Evolutionary conservation across 2,113 vertebrate species (phyloP).

Genomic region (Turdus rufiventris): DNA sequence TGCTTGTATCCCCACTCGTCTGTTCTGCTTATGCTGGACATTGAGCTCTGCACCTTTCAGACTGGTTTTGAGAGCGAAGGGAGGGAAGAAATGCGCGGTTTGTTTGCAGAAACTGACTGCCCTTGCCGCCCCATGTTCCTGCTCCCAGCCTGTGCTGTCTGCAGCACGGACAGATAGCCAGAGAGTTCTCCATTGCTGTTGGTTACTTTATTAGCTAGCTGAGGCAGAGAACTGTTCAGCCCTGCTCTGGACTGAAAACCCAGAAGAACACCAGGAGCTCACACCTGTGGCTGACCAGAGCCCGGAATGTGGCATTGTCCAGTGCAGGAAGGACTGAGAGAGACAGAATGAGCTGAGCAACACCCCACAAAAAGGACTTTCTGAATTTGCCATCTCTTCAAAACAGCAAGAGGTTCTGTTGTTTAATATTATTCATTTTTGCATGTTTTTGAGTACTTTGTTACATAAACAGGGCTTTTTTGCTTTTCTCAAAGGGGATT

Average conservation of each 20-base stretch:
- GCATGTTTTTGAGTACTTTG: background rate
- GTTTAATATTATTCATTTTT: background rate
- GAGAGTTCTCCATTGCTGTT: background rate
- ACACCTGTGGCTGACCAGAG: rapidly evolving
- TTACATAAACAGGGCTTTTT: background rate
- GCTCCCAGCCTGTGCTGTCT: background rate
- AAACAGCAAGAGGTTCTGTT: background rate
- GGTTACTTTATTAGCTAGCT: background rate
- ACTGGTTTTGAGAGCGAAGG: rapidly evolving
- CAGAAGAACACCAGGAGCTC: rapidly evolving
- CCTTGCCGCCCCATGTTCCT: rapidly evolving
- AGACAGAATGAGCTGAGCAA: rapidly evolving
- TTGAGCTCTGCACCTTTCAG: background rate
- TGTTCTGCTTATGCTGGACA: background rate
- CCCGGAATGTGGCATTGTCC: rapidly evolving
- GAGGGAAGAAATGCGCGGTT: rapidly evolving
- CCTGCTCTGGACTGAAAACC: background rate
- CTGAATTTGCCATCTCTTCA: background rate
- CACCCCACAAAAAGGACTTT: rapidly evolving
- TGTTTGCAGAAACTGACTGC: background rate
- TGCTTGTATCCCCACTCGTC: background rate
- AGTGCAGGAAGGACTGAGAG: rapidly evolving
- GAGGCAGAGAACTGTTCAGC: background rate
- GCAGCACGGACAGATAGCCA: rapidly evolving
- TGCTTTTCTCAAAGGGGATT: background rate